phyloP scores from a whole-genome alignment of 2,888 invertebrate genomes.

The Scelioninae gen. 2 region DNA sequence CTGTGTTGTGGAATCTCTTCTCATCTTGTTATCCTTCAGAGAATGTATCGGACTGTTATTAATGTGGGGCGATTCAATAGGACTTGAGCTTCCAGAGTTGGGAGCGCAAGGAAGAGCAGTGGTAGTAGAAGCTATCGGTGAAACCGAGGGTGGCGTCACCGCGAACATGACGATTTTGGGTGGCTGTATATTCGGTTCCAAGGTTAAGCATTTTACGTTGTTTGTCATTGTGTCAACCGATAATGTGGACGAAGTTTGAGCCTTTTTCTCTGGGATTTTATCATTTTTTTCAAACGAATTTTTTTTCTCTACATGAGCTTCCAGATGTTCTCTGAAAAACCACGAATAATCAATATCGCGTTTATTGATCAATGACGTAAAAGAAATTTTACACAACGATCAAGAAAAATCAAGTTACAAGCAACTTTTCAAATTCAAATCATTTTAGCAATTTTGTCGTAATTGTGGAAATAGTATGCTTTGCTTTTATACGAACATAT shows the following conservation, averaged over 20 bases:
- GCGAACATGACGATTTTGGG: slow-evolving; percentile 90
- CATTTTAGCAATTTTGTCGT: too few relatives aligned
- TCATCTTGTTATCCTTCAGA: slow-evolving; percentile 72
- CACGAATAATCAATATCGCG: not conserved
- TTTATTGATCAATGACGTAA: too few relatives aligned
- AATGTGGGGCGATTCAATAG: slow-evolving; percentile 73
- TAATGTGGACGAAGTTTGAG: slow-evolving; percentile 52
- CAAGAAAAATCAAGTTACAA: too few relatives aligned
- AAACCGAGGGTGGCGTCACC: slow-evolving; percentile 88
- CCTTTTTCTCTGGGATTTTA: slow-evolving; percentile 62
- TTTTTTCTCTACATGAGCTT: slow-evolving; percentile 65
- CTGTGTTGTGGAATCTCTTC: slow-evolving; percentile 91
- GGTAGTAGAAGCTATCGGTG: slow-evolving; percentile 79
- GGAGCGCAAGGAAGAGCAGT: slow-evolving; percentile 76
- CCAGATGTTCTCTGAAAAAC: slow-evolving; percentile 70
- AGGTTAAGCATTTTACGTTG: slow-evolving; percentile 52
- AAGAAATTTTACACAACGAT: too few relatives aligned
- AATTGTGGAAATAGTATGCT: too few relatives aligned
- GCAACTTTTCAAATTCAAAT: too few relatives aligned
- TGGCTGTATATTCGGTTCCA: slow-evolving; percentile 73
- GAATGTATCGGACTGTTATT: slow-evolving; percentile 77
- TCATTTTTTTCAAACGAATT: slow-evolving; percentile 65
- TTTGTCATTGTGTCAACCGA: slow-evolving; percentile 77
- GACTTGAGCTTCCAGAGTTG: slow-evolving; percentile 75
- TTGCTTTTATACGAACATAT: too few relatives aligned